phyloP scores from a whole-genome alignment of 2,797 vertebrate species.

The Enteromius anoplus region DNA sequence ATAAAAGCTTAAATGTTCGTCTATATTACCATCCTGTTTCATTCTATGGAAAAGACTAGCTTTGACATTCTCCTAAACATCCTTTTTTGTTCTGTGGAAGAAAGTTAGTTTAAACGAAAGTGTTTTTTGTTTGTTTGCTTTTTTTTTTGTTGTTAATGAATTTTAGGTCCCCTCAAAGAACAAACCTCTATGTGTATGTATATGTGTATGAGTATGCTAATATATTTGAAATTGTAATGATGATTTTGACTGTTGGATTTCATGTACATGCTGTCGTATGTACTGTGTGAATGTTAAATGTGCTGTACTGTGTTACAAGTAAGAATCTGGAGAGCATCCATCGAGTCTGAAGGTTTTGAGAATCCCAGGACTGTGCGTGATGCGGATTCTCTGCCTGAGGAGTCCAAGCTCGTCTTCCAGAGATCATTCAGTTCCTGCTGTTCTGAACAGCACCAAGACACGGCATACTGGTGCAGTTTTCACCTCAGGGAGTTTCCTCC shows the following conservation, averaged over 20 bases:
- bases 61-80: not conserved
- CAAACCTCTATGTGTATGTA: not conserved
- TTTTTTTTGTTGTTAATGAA: not conserved
- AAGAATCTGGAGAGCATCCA: constrained; percentile 14
- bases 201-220: constrained; percentile 33
- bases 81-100: not conserved
- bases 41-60: not conserved
- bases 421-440: constrained; percentile 26
- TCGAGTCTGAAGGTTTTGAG: constrained; percentile 4
- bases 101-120: not conserved
- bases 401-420: not conserved
- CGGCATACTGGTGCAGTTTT: constrained; percentile 57
- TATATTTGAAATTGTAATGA: constrained; percentile 41
- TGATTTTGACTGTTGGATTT: constrained; percentile 33
- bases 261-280: constrained; percentile 19
- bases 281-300: constrained; percentile 44
- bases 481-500: constrained; percentile 76
- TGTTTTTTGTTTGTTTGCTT: too few species aligned
- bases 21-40: not conserved
- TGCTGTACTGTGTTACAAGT: constrained; percentile 40
- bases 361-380: constrained; percentile 6
- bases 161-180: constrained; percentile 4
- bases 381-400: constrained; percentile 17
- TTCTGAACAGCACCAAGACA: constrained; percentile 60
- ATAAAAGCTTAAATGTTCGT: not conserved